Evolutionary conservation across 2,113 vertebrate genomes (phyloP).

Genomic region (Chroicocephalus ridibundus): DNA sequence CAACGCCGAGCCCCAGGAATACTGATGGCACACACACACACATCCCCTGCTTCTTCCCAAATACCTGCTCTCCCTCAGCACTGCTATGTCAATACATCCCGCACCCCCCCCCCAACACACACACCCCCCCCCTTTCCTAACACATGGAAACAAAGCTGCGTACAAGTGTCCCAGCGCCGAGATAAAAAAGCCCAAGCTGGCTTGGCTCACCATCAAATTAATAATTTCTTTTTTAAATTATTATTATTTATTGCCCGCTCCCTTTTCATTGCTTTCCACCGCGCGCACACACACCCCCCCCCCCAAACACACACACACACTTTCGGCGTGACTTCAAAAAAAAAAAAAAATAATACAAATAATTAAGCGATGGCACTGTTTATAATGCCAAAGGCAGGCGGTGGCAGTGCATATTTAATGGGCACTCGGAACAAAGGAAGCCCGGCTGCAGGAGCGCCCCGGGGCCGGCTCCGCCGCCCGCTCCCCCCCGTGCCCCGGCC

Average conservation of each 20-base stretch:
- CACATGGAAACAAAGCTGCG: conserved; percentile 54
- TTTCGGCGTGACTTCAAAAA: neutral
- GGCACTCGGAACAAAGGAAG: conserved; percentile 73
- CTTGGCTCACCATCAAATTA: neutral
- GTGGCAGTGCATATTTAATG: conserved; percentile 72
- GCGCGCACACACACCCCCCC: too few relatives aligned
- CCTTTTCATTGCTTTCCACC: neutral
- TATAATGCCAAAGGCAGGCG: conserved; percentile 35
- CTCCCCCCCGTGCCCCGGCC: neutral
- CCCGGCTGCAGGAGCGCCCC: conserved; percentile 45
- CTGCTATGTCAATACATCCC: conserved; percentile 27
- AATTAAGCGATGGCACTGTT: conserved; percentile 17
- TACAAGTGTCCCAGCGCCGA: conserved; percentile 24
- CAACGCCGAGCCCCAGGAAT: conserved; percentile 4
- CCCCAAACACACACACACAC: neutral
- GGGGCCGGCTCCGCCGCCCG: conserved; percentile 26
- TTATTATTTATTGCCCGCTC: neutral
- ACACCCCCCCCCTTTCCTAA: neutral
- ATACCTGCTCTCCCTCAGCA: conserved; percentile 33
- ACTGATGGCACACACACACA: neutral
- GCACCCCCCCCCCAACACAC: neutral
- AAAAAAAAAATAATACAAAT: neutral
- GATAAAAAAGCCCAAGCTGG: neutral
- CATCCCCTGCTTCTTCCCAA: neutral
- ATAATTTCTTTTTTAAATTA: neutral